Percentiles rank a stretch among this genome's conserved stretches.
These are phyloP conservation scores for Melanotaenia maccullochi DNA, from an alignment of 2,797 vertebrate species.

Conservation along the genomic window DNA sequence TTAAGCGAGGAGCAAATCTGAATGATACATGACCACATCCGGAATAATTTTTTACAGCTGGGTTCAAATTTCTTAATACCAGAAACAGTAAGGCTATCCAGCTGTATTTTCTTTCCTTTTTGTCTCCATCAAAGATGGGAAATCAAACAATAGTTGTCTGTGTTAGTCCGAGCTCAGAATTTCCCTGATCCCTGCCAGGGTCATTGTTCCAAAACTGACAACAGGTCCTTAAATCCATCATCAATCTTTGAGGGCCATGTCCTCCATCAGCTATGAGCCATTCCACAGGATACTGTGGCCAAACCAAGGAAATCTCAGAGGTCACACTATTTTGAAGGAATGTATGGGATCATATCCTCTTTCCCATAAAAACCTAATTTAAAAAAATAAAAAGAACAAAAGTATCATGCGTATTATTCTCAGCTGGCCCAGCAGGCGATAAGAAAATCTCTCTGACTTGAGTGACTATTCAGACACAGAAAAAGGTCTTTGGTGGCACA, in stretches of 20 bases:
- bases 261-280: slow-evolving; percentile 53
- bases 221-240: slow-evolving; percentile 74
- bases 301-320: slow-evolving; percentile 53
- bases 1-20: slow-evolving; percentile 34
- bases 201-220: slow-evolving; percentile 74
- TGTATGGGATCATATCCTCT: slow-evolving; percentile 62
- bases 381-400: slow-evolving; percentile 19
- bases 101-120: slow-evolving; percentile 61
- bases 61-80: slow-evolving; percentile 50
- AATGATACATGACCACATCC: slow-evolving; percentile 37
- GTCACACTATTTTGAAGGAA: slow-evolving; percentile 63
- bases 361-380: slow-evolving; percentile 41
- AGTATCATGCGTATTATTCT: slow-evolving; percentile 33
- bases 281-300: slow-evolving; percentile 66
- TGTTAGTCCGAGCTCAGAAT: slow-evolving; percentile 52
- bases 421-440: slow-evolving; percentile 22
- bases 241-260: slow-evolving; percentile 55
- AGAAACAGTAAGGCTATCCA: slow-evolving; percentile 42
- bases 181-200: slow-evolving; percentile 49
- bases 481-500: slow-evolving; percentile 29
- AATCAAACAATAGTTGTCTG: slow-evolving; percentile 74
- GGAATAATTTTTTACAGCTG: slow-evolving; percentile 50
- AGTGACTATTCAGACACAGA: slow-evolving; percentile 39
- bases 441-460: slow-evolving; percentile 34
- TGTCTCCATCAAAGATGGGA: slow-evolving; percentile 62